Conservation (phyloP, 2,797 vertebrate species). For the Neosalanx taihuensis region DNA sequence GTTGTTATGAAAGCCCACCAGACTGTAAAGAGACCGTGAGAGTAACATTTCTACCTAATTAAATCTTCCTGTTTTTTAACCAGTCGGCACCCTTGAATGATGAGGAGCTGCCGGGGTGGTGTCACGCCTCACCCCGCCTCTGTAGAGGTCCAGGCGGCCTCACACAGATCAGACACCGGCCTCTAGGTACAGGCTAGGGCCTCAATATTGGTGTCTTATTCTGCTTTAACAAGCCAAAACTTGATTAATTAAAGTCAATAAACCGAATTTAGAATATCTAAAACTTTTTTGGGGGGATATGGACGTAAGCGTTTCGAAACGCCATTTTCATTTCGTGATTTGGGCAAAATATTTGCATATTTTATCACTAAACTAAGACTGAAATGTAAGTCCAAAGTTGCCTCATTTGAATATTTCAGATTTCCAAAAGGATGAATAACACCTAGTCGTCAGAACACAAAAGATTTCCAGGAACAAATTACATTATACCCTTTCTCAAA, state of each 20-base stretch:
- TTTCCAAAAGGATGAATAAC: not conserved
- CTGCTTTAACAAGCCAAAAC: not conserved
- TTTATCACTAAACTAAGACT: no score
- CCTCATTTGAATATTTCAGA: not conserved
- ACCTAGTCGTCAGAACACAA: not conserved
- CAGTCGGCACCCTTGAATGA: slow-evolving; percentile 51
- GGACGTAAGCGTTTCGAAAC: no score
- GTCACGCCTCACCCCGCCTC: slow-evolving; percentile 41
- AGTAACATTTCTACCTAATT: slow-evolving; percentile 61
- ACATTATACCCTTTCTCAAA: slow-evolving; percentile 3
- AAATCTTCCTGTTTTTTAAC: slow-evolving; percentile 51
- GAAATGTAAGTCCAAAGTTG: no score
- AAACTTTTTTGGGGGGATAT: not conserved
- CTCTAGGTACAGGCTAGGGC: slow-evolving; percentile 1
- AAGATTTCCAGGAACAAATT: not conserved
- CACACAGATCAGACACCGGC: no score
- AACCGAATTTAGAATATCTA: not conserved
- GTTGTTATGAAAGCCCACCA: not conserved
- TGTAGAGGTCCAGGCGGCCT: no score
- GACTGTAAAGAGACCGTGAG: slow-evolving; percentile 33
- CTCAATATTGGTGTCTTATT: slow-evolving; percentile 2
- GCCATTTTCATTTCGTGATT: no score
- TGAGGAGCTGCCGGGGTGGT: slow-evolving; percentile 38
- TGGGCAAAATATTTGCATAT: no score
- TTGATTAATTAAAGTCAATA: not conserved